Conservation (phyloP, 2,888 invertebrate genomes). For the Mythimna pallens region DNA sequence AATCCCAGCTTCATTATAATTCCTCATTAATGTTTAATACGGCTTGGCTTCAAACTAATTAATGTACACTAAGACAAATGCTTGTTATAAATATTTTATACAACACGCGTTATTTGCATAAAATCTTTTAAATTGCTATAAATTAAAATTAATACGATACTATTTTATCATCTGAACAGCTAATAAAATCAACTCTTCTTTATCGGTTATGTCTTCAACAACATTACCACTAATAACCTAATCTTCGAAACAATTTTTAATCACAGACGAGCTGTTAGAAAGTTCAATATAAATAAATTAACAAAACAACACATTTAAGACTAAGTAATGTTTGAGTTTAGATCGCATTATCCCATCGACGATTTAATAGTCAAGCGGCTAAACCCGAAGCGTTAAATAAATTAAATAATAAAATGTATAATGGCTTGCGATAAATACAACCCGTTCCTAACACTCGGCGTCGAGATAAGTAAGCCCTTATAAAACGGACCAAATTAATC, state of each 20-base stretch:
- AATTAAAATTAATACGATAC: conserved; percentile 43
- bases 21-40: conserved; percentile 81
- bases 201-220: conserved; percentile 25
- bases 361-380: conserved; percentile 89
- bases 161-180: conserved; percentile 22
- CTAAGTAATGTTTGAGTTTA: conserved; percentile 84
- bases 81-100: conserved; percentile 78
- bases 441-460: conserved; percentile 84
- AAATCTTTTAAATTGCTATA: conserved; percentile 62
- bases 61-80: conserved; percentile 81
- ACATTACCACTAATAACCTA: conserved; percentile 34
- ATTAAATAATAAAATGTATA: conserved; percentile 90
- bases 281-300: conserved; percentile 73
- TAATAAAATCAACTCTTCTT: conserved; percentile 22
- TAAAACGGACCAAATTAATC: conserved; percentile 89
- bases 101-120: conserved; percentile 72
- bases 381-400: conserved; percentile 88
- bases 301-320: conserved; percentile 78
- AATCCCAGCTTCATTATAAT: conserved; percentile 81
- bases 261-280: conserved; percentile 59
- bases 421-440: conserved; percentile 89
- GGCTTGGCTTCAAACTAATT: conserved; percentile 79
- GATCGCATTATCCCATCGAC: conserved; percentile 86
- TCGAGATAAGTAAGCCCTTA: conserved; percentile 89
- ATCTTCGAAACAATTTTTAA: conserved; percentile 50